A percentile compares a stretch with the other conserved stretches of the same genome.
Evolutionary conservation across 2,888 invertebrate species (phyloP).

Genomic region (Holacanthella duospinosa): DNA sequence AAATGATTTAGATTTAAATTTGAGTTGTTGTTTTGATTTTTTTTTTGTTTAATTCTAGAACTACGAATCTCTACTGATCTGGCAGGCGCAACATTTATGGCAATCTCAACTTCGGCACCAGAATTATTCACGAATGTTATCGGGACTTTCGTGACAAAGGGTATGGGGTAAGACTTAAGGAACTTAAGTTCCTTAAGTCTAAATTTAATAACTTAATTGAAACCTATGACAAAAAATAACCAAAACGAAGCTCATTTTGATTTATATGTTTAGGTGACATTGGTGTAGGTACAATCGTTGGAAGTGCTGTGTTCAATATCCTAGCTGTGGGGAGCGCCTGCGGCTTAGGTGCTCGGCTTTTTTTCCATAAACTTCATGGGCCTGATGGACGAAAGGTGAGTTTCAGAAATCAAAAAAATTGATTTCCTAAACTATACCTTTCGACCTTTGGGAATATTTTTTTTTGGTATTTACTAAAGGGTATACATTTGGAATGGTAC

Average conservation of each 20-base stretch:
- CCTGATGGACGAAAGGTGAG: conserved; percentile 17
- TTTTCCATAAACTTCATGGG: too few species aligned
- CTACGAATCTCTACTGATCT: conserved; percentile 75
- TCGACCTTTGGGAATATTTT: not conserved
- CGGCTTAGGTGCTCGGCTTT: conserved; percentile 36
- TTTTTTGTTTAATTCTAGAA: conserved; percentile 48
- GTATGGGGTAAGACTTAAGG: conserved; percentile 52
- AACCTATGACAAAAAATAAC: not conserved
- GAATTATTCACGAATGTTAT: conserved; percentile 77
- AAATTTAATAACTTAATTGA: not conserved
- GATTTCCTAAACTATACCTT: too few species aligned
- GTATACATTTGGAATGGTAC: conserved; percentile 64
- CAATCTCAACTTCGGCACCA: conserved; percentile 80
- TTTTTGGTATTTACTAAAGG: conserved; percentile 44
- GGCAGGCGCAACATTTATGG: conserved; percentile 90
- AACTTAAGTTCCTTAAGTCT: too few species aligned
- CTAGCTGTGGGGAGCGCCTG: conserved; percentile 39
- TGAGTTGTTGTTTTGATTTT: not conserved
- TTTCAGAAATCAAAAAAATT: too few species aligned
- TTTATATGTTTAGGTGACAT: conserved; percentile 45
- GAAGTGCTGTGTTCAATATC: conserved; percentile 41
- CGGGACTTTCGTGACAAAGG: conserved; percentile 73
- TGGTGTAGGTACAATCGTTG: conserved; percentile 58
- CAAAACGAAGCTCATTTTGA: not conserved
- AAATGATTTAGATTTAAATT: conserved; percentile 1